A percentile compares a stretch with the other conserved stretches of the same genome.
phyloP scores from a whole-genome alignment of 2,113 vertebrate species.

The Dromiciops gliroides region DNA sequence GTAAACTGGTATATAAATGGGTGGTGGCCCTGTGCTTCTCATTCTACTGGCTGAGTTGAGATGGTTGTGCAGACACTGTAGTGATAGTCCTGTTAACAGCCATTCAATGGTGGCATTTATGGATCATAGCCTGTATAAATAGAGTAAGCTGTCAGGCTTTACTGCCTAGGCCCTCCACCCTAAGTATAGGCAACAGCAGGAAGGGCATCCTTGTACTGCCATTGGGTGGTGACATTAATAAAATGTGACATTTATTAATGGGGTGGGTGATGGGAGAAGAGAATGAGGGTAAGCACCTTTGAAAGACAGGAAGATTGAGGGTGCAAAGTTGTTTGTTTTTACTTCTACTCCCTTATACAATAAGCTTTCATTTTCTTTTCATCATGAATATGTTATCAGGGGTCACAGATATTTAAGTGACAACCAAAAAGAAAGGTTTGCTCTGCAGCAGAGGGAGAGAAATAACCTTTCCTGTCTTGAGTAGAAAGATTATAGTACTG shows the following conservation, averaged over 20 bases:
- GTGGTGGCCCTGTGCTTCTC: not conserved
- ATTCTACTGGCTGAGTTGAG: not conserved
- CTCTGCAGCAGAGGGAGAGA: not conserved
- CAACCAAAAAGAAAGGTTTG: conserved; percentile 36
- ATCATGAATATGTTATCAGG: conserved; percentile 20
- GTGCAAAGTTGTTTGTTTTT: conserved; percentile 31
- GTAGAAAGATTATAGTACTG: conserved; percentile 35
- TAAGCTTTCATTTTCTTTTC: conserved; percentile 31
- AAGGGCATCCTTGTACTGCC: not conserved
- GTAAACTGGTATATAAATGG: not conserved
- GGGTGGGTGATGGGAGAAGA: not conserved
- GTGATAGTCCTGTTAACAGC: not conserved
- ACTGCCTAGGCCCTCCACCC: not conserved
- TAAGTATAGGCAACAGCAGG: not conserved
- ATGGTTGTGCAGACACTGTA: not conserved
- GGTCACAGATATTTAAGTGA: conserved; percentile 29
- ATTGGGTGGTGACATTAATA: not conserved
- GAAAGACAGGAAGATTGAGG: not conserved
- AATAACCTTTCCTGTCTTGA: not conserved
- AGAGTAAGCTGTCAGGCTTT: not conserved
- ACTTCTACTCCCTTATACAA: not conserved
- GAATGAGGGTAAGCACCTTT: not conserved
- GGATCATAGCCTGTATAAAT: not conserved
- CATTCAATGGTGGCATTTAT: not conserved
- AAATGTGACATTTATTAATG: not conserved